Conservation (phyloP, 2,888 invertebrate species). For the Aleiodes alternator region DNA sequence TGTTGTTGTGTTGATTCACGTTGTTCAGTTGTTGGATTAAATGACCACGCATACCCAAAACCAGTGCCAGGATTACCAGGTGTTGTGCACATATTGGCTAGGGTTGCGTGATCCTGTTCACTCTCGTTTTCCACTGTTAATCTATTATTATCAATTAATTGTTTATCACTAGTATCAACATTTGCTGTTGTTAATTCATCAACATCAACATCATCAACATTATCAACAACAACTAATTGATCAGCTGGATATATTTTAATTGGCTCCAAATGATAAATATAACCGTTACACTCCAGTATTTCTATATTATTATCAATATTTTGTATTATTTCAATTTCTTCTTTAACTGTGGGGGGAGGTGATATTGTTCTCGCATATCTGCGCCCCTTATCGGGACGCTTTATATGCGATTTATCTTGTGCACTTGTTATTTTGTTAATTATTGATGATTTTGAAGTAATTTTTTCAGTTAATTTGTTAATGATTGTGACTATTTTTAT, state of each 20-base stretch:
- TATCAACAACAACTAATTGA: conserved; percentile 73
- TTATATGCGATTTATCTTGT: conserved; percentile 37
- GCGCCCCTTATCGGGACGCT: conserved; percentile 53
- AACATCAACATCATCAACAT: conserved; percentile 66
- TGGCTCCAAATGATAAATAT: conserved; percentile 70
- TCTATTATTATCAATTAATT: conserved; percentile 3
- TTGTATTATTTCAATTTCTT: conserved; percentile 29
- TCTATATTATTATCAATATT: conserved; percentile 55
- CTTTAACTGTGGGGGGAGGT: conserved; percentile 41
- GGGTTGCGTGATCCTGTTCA: conserved; percentile 63
- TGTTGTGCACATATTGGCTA: conserved; percentile 74
- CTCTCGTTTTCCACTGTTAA: conserved; percentile 54
- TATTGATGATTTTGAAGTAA: not conserved
- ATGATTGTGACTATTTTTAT: not conserved
- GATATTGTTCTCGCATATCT: conserved; percentile 65
- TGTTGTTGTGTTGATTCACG: conserved; percentile 61
- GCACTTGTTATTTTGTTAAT: conserved; percentile 18
- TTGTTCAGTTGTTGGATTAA: conserved; percentile 70
- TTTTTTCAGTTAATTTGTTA: conserved; percentile 20
- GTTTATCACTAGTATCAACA: conserved; percentile 54
- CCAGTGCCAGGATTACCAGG: conserved; percentile 73
- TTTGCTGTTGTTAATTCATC: conserved; percentile 70
- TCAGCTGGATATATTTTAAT: conserved; percentile 74
- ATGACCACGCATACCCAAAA: conserved; percentile 74
- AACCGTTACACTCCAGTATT: conserved; percentile 75